These are phyloP conservation scores for Oryzias javanicus DNA, from an alignment of 2,113 vertebrate species.

Conservation along the genomic window DNA sequence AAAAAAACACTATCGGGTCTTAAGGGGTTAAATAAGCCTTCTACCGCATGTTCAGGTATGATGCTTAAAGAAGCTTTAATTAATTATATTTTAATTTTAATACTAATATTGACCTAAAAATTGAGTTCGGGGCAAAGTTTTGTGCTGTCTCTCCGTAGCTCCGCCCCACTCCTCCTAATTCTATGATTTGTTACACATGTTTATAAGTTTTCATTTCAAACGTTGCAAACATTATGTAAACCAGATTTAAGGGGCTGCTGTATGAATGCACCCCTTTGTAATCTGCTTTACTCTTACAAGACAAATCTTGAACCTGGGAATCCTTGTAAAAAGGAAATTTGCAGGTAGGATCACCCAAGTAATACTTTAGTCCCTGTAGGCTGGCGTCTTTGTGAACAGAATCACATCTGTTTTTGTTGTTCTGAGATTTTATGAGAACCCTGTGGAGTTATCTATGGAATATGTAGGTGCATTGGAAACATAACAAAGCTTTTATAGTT, in stretches of 20 bases:
- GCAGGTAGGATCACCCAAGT: conserved; percentile 50
- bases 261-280: background rate
- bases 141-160: too few relatives aligned
- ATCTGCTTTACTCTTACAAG: background rate
- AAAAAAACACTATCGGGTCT: too few relatives aligned
- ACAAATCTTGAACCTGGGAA: conserved; percentile 21
- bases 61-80: too few relatives aligned
- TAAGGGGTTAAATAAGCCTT: too few relatives aligned
- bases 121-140: too few relatives aligned
- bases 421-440: conserved; percentile 64
- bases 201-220: conserved; percentile 23
- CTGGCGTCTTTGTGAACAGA: conserved; percentile 64
- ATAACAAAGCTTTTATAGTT: conserved; percentile 23
- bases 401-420: conserved; percentile 72
- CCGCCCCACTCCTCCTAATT: background rate
- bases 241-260: background rate
- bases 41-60: too few relatives aligned
- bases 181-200: conserved; percentile 7
- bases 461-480: conserved; percentile 37
- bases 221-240: background rate
- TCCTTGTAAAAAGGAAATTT: conserved; percentile 60
- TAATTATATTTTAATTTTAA: too few relatives aligned
- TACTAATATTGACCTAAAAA: too few relatives aligned
- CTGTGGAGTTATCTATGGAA: conserved; percentile 39
- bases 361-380: conserved; percentile 51